A percentile compares a stretch with the other conserved stretches of the same genome.
Evolutionary conservation across 2,797 vertebrate genomes (phyloP).

Genomic region (Pseudomugil gertrudae): DNA sequence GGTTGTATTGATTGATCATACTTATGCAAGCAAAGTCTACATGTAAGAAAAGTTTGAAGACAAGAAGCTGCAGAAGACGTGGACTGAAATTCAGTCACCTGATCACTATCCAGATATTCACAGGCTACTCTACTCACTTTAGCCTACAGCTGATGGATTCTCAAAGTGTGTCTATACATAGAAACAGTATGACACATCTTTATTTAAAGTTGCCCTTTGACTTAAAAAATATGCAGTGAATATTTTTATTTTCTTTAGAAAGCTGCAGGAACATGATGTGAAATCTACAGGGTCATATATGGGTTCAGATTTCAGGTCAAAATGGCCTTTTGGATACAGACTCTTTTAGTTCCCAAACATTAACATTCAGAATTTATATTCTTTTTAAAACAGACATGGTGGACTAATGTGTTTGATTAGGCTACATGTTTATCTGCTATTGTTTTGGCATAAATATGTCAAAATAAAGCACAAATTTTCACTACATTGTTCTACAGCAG

Average conservation of each 20-base stretch:
- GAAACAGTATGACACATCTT: slow-evolving; percentile 9
- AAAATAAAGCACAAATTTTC: slow-evolving; percentile 24
- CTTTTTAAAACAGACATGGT: slow-evolving; percentile 48
- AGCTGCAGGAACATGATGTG: slow-evolving; percentile 17
- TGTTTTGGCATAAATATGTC: slow-evolving; percentile 28
- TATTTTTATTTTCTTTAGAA: slow-evolving; percentile 12
- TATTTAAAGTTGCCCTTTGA: slow-evolving; percentile 19
- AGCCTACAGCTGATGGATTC: neutral
- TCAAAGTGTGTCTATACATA: neutral
- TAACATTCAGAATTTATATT: slow-evolving; percentile 26
- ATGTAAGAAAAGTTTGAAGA: neutral
- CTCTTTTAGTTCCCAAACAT: slow-evolving; percentile 29
- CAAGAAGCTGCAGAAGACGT: neutral
- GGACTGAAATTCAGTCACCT: neutral
- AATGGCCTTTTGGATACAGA: slow-evolving; percentile 32
- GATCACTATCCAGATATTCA: neutral
- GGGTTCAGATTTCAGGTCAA: slow-evolving; percentile 6
- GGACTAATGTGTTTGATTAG: slow-evolving; percentile 35
- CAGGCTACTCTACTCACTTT: neutral
- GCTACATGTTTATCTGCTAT: slow-evolving; percentile 23
- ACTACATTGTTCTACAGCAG: slow-evolving; percentile 47
- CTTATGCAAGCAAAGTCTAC: neutral
- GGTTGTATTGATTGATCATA: neutral
- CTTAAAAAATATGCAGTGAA: slow-evolving; percentile 1
- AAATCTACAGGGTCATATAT: slow-evolving; percentile 42